Percentiles rank a stretch among this genome's conserved stretches.
Conservation (phyloP, 2,797 vertebrate species). For the Holocentrus rufus region DNA sequence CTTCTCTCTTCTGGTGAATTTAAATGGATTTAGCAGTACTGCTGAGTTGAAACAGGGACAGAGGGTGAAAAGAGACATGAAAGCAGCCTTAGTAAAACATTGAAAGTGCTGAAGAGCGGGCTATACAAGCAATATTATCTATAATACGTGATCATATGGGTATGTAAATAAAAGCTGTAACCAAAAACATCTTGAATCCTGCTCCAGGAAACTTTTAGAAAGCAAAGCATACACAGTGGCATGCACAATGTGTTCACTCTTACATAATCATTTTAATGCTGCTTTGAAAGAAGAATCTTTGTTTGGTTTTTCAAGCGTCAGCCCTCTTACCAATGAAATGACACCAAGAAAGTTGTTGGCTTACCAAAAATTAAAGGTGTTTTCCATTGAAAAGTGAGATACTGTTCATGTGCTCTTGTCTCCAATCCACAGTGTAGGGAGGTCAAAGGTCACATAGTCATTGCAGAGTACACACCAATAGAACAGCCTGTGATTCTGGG, state of each 20-base stretch:
- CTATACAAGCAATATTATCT: slow-evolving; percentile 31
- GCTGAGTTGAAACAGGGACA: slow-evolving; percentile 25
- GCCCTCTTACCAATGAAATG: background rate
- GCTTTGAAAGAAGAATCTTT: background rate
- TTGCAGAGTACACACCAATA: background rate
- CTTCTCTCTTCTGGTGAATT: background rate
- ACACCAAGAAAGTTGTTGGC: background rate
- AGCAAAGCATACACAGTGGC: background rate
- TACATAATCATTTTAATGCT: background rate
- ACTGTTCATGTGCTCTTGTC: slow-evolving; percentile 54
- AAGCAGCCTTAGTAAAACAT: slow-evolving; percentile 22
- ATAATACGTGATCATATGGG: too few species aligned
- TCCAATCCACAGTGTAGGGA: too few species aligned
- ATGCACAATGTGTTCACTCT: background rate
- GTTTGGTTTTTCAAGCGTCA: background rate
- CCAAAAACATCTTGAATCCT: background rate
- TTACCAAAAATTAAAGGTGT: background rate
- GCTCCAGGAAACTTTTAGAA: too few species aligned
- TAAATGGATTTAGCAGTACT: slow-evolving; percentile 25
- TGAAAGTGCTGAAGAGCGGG: slow-evolving; percentile 16
- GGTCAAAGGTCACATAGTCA: background rate
- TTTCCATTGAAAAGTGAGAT: slow-evolving; percentile 1
- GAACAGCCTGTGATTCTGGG: background rate
- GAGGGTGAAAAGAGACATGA: slow-evolving; percentile 20
- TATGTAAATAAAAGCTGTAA: slow-evolving; percentile 15